Conservation (phyloP, 2,888 invertebrate genomes). For the Antitype chi region DNA sequence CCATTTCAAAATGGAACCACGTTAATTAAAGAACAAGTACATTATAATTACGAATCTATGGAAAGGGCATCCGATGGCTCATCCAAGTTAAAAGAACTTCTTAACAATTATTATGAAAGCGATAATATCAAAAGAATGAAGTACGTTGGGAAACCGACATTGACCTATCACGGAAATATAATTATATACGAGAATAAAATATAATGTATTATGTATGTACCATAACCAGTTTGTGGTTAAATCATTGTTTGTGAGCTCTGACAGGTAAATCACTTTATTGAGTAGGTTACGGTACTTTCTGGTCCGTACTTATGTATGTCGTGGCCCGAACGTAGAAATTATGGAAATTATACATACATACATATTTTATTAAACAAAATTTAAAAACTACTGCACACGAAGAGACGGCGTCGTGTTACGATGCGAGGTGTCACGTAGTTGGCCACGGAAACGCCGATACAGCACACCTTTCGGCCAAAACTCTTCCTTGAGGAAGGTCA, state of each 20-base stretch:
- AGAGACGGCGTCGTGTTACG: no score
- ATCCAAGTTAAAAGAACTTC: slow-evolving; percentile 21
- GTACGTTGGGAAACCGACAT: slow-evolving; percentile 18
- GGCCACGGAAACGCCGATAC: no score
- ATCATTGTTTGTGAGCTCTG: slow-evolving; percentile 2
- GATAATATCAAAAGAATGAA: slow-evolving; percentile 41
- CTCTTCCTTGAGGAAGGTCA: no score
- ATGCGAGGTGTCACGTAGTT: no score
- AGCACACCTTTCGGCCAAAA: no score
- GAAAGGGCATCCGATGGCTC: slow-evolving; percentile 32
- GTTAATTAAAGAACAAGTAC: slow-evolving; percentile 4
- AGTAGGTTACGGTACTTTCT: not conserved
- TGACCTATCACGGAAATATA: slow-evolving; percentile 59
- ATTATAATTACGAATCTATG: slow-evolving; percentile 31
- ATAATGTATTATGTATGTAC: slow-evolving; percentile 4
- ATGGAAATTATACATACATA: no score
- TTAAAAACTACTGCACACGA: no score
- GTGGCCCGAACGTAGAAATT: no score
- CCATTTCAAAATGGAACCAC: slow-evolving; percentile 7
- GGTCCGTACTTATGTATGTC: no score
- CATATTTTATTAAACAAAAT: no score
- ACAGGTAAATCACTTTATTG: not conserved
- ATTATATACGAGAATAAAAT: slow-evolving; percentile 36
- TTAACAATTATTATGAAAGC: slow-evolving; percentile 37
- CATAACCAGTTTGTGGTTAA: not conserved